Percentiles rank a stretch among this genome's conserved stretches.
Evolutionary conservation across 2,888 invertebrate species (phyloP).

Genomic region (Pandemis heparana): DNA sequence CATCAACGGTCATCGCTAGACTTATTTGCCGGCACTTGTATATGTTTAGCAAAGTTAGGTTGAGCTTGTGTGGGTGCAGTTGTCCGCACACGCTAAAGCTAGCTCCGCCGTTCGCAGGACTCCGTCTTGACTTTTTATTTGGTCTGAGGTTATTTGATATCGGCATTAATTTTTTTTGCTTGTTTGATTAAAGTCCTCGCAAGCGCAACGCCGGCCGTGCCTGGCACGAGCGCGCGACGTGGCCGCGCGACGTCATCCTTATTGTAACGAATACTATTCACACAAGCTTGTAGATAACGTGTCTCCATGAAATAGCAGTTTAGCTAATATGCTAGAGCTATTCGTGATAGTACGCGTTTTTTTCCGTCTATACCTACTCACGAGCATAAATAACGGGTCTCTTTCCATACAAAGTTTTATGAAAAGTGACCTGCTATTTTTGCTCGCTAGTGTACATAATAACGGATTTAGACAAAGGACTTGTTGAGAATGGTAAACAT

Average conservation of each 20-base stretch:
- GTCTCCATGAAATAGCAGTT: slow-evolving; percentile 1
- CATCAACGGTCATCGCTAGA: no score
- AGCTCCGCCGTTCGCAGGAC: neutral
- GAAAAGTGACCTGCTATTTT: no score
- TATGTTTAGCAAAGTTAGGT: no score
- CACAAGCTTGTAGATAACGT: slow-evolving; percentile 2
- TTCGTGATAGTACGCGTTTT: slow-evolving; percentile 28
- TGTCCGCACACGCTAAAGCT: no score
- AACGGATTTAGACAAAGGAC: slow-evolving; percentile 13
- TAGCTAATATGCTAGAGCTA: slow-evolving; percentile 19
- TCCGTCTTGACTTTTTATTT: neutral
- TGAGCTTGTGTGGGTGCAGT: no score
- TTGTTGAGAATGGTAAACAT: neutral
- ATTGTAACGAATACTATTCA: slow-evolving; percentile 19
- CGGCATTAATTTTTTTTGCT: slow-evolving; percentile 20
- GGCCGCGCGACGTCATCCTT: slow-evolving; percentile 30
- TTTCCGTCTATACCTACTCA: neutral
- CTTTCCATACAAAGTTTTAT: no score
- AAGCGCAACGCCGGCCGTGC: slow-evolving; percentile 47
- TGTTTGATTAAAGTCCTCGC: slow-evolving; percentile 39
- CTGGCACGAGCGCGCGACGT: slow-evolving; percentile 49
- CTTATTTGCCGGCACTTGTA: no score
- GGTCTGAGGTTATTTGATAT: neutral
- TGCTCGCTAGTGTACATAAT: no score
- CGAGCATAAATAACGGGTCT: no score